Conservation (phyloP, 2,113 vertebrate genomes). For the Orycteropus afer region DNA sequence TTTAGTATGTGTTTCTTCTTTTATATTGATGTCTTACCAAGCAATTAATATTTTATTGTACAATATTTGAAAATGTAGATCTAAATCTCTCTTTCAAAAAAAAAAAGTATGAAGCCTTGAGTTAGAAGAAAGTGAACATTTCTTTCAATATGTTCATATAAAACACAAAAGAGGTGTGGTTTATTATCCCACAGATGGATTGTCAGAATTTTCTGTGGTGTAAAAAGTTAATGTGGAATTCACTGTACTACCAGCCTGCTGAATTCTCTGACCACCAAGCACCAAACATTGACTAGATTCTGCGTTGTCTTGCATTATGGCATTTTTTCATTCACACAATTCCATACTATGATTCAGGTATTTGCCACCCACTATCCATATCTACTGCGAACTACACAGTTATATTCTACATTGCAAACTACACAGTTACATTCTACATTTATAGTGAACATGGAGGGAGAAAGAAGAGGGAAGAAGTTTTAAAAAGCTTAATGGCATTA, state of each 20-base stretch:
- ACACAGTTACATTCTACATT: not conserved
- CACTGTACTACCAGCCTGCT: accelerated
- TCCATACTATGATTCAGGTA: not conserved
- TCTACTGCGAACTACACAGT: not conserved
- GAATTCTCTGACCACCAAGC: not conserved
- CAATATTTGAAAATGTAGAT: constrained; percentile 1
- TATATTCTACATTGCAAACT: not conserved
- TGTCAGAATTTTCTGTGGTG: not conserved
- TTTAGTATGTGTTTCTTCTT: constrained; percentile 31
- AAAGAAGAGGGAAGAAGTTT: not conserved
- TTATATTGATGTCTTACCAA: not conserved
- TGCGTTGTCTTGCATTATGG: not conserved
- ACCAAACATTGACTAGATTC: not conserved
- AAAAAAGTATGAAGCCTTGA: not conserved
- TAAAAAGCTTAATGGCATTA: not conserved
- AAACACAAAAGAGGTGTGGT: not conserved
- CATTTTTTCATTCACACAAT: not conserved
- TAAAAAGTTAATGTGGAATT: not conserved
- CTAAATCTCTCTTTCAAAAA: not conserved
- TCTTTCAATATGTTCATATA: not conserved
- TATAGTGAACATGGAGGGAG: not conserved
- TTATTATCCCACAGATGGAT: not conserved
- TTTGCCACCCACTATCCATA: not conserved
- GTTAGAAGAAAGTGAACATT: not conserved
- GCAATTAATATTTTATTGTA: not conserved